Evolutionary conservation across 2,888 invertebrate species (phyloP), one percentile per base, ranked within the genome.

Genomic region (Uloborus plumipes): DNA sequence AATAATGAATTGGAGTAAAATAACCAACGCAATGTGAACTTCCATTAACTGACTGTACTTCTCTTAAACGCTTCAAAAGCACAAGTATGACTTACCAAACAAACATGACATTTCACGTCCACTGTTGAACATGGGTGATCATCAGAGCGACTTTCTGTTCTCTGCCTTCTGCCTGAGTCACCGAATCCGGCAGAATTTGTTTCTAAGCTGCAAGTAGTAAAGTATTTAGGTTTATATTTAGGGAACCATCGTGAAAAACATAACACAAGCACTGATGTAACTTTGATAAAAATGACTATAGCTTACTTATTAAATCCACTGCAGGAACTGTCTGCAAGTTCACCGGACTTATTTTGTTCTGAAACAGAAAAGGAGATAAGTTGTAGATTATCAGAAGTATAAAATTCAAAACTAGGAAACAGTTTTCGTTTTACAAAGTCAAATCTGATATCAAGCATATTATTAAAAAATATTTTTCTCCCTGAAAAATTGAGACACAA

Each of bases 231-330:
- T 18, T 15, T 15, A 20, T 55, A 6, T 15, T 55, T 6, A 18
- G 6, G 3, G 4, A 7, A 55, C n/a, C 2, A 55, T 3, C 26
- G 2, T 3, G 26, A 4, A 26, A 26, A 26, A 26, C 26, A 4
- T 26, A 15, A n/a, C 55, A 55, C n/a, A 55, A 55, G 1, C 16
- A 15, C n/a, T 20, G 14, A 55, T 55, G 14, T 9, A 55, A 9
- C n/a, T 11, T 15, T 15, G n/a, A 9, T 15, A 18, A 55, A 20
- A 18, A 18, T 15, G 18, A 55, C 16, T 15, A 55, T 4, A 18
- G 70, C 76, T 82, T 72, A 82, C 81, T 76, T 81, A 61, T 81
- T 80, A 53, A 80, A 80, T 20, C 79, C 73, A 16, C 73, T 82
- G 31, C 81, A 82, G 9, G 81, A 82, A 49, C 76, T 82, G 47